Evolutionary conservation across 2,888 invertebrate genomes (phyloP), one percentile per base, ranked within the genome.

Genomic region (Dysmachus trigonus): DNA sequence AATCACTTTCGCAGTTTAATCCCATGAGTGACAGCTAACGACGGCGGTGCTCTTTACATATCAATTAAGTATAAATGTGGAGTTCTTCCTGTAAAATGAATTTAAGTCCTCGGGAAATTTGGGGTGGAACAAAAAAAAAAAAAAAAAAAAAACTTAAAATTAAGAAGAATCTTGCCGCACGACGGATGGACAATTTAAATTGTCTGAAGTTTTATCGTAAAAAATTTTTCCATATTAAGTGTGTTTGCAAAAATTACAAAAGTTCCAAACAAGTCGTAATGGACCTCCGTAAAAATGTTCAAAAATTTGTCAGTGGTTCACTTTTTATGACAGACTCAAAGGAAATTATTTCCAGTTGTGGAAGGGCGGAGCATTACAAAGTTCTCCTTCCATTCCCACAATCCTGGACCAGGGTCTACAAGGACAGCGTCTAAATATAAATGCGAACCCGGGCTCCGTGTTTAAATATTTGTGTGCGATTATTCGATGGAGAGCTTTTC

Each of bases 211-310:
- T 76, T 76, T 76, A 76, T 76, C 76, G 76, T 76, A 62, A 76
- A 76, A 76, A 76, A 27, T 76, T 76, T 41, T 35, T 76, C 35
- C 38, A 38, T 76, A 62, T 76, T 38, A 76, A 76, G 22, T 76
- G 38, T 76, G 22, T 76, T 76, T 38, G 38, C 35, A 35, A 76
- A 47, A 76, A 76, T 76, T 76, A 38, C 76, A 41, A 76, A 76
- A 76, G 76, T 76, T 76, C 18, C 41, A 38, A 35, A 76, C 76
- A 76, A 76, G 35, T 76, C 76, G 76, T 76, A 76, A 76, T 76
- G 76, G 76, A 76, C 76, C 76, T 76, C 27, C 62, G 7, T 22
- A 76, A 18, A 76, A 74, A 33, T 74, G 5, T 27, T 72, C 1
- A 27, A 30, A n/a, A 72, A 62, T 62, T 22, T 22, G 35, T 76